These are phyloP conservation scores for Parazoanthus darwini DNA, from an alignment of 92 coral and sea anemone species.

Conservation along the genomic window DNA sequence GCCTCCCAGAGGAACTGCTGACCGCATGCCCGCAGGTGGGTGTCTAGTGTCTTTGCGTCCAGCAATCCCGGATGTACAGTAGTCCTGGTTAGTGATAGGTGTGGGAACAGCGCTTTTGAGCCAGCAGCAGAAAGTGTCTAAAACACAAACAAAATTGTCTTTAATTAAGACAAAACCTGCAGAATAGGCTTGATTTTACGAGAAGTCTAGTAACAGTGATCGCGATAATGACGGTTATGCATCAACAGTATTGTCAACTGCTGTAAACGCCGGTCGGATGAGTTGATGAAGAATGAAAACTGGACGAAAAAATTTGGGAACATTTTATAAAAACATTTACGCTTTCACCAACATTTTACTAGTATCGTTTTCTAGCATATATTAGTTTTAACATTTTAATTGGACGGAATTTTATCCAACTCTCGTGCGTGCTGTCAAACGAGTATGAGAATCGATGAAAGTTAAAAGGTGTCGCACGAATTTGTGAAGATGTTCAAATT, in stretches of 20 bases:
- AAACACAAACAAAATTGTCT: slow-evolving; percentile 1
- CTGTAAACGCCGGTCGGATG: neutral
- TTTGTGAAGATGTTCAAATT: too few species aligned
- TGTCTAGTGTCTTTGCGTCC: slow-evolving; percentile 72
- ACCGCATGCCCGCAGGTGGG: slow-evolving; percentile 92
- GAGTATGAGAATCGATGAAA: neutral
- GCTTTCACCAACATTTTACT: too few species aligned
- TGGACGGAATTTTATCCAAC: neutral
- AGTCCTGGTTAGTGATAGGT: slow-evolving; percentile 57
- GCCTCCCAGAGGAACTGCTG: slow-evolving; percentile 90
- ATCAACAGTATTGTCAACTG: neutral
- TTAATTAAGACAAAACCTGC: neutral
- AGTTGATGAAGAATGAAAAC: neutral
- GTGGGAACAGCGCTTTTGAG: slow-evolving; percentile 86
- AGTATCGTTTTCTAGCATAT: too few species aligned
- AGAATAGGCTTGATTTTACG: too few species aligned
- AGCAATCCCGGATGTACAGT: slow-evolving; percentile 85
- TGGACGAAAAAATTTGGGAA: too few species aligned
- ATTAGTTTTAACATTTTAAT: too few species aligned
- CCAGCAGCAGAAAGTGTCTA: slow-evolving; percentile 88
- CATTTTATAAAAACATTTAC: too few species aligned
- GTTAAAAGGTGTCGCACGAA: too few species aligned
- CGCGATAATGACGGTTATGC: neutral
- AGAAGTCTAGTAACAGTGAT: neutral
- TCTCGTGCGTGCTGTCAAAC: neutral